Conservation (phyloP, 2,888 invertebrate species). For the Dugesia japonica region DNA sequence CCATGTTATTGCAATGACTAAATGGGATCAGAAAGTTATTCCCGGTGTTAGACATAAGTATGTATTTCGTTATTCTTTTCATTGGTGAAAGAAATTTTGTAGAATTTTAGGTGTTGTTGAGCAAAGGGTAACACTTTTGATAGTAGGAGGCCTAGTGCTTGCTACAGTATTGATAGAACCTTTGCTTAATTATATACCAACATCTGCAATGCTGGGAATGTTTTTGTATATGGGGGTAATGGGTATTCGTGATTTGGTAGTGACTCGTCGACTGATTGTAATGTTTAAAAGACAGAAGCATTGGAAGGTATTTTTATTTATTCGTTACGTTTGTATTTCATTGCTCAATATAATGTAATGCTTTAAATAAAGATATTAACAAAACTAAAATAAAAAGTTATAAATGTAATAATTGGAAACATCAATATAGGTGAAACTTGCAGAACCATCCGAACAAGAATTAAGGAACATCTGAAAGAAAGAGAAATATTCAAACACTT, state of each 20-base stretch:
- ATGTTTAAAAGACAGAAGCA: conserved; percentile 26
- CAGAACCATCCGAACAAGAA: no score
- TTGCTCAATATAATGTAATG: no score
- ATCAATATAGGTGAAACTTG: no score
- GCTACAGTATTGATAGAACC: not conserved
- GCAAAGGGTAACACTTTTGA: not conserved
- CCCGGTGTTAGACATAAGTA: conserved; percentile 22
- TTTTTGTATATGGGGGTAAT: conserved; percentile 32
- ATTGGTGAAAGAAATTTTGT: not conserved
- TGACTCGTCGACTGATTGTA: not conserved
- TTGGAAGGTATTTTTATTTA: conserved; percentile 23
- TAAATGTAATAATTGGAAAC: no score
- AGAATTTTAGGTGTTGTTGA: conserved; percentile 4
- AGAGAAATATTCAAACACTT: no score
- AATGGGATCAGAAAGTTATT: not conserved
- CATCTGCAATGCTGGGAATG: conserved; percentile 20
- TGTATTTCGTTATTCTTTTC: not conserved
- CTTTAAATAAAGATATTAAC: no score
- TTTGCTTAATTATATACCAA: not conserved
- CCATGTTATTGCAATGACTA: conserved; percentile 22
- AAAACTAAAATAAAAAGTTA: no score
- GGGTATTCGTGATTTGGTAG: conserved; percentile 21
- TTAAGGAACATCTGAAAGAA: no score
- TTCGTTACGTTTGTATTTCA: no score
- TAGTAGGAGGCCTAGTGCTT: not conserved